phyloP scores from a whole-genome alignment of 2,113 vertebrate genomes.

The Leptobrachium ailaonicum region DNA sequence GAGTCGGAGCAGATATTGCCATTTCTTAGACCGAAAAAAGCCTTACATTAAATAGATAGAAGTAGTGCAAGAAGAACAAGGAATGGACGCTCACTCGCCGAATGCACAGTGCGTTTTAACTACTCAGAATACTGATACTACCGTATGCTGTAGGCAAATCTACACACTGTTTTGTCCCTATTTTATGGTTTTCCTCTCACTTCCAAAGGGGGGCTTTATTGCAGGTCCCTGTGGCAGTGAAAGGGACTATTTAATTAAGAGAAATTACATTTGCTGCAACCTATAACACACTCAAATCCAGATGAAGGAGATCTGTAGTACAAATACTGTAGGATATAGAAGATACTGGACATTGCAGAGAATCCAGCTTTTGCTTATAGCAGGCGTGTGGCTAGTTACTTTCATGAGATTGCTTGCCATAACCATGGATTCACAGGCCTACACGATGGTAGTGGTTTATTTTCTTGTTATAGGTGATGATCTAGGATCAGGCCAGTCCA shows the following conservation, averaged over 20 bases:
- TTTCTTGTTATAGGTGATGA: slow-evolving; percentile 8
- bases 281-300: slow-evolving; percentile 19
- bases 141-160: not conserved
- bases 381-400: not conserved
- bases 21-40: not conserved
- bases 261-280: slow-evolving; percentile 11
- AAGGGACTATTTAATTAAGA: not conserved
- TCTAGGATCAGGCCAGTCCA: slow-evolving; percentile 2
- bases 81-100: not conserved
- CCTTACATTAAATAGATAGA: not conserved
- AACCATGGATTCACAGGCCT: slow-evolving; percentile 11
- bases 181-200: not conserved
- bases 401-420: not conserved
- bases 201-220: not conserved
- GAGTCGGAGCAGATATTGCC: not conserved
- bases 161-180: not conserved
- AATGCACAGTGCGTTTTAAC: not conserved
- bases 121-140: slow-evolving; percentile 6
- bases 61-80: not conserved
- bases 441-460: not conserved
- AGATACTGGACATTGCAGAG: not conserved
- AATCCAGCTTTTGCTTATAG: not conserved
- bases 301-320: slow-evolving; percentile 11
- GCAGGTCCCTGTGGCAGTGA: not conserved
- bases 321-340: slow-evolving; percentile 24